phyloP scores from a whole-genome alignment of 2,113 vertebrate species.

The Cavia porcellus region DNA sequence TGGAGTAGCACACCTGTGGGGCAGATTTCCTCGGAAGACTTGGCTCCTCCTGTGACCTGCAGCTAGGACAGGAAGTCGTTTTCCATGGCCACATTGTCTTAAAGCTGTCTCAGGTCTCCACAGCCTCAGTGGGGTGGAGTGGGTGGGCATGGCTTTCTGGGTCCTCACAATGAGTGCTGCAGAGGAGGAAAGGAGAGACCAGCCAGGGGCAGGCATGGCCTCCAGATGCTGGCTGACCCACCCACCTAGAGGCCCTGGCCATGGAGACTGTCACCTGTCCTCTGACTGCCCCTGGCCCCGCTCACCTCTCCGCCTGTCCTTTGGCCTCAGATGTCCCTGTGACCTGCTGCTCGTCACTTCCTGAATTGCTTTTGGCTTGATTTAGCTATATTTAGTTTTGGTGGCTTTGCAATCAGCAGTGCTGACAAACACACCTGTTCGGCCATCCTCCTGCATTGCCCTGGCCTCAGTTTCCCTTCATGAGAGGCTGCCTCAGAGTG shows the following conservation, averaged over 20 bases:
- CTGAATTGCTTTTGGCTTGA: rapidly evolving
- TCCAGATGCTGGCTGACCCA: rapidly evolving
- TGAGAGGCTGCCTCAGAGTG: rapidly evolving
- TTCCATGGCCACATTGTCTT: rapidly evolving
- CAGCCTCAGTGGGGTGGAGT: background rate
- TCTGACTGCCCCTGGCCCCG: background rate
- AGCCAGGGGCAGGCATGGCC: rapidly evolving
- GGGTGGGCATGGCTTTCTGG: rapidly evolving
- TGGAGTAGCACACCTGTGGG: rapidly evolving
- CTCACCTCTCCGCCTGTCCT: rapidly evolving
- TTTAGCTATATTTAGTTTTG: background rate
- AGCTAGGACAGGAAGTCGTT: rapidly evolving
- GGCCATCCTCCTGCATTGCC: background rate
- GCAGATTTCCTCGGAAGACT: no score
- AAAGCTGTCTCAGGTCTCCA: no score
- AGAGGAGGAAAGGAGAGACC: background rate
- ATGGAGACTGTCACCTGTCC: rapidly evolving
- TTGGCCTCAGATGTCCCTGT: rapidly evolving
- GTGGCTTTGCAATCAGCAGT: background rate
- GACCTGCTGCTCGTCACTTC: rapidly evolving
- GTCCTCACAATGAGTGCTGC: background rate
- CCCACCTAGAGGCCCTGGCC: no score
- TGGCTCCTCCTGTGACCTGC: rapidly evolving
- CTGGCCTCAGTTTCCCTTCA: background rate
- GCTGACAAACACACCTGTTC: rapidly evolving